Evolutionary conservation across 2,113 vertebrate genomes (phyloP), one percentile per base, ranked within the genome.

Genomic region (Xiphophorus maculatus): DNA sequence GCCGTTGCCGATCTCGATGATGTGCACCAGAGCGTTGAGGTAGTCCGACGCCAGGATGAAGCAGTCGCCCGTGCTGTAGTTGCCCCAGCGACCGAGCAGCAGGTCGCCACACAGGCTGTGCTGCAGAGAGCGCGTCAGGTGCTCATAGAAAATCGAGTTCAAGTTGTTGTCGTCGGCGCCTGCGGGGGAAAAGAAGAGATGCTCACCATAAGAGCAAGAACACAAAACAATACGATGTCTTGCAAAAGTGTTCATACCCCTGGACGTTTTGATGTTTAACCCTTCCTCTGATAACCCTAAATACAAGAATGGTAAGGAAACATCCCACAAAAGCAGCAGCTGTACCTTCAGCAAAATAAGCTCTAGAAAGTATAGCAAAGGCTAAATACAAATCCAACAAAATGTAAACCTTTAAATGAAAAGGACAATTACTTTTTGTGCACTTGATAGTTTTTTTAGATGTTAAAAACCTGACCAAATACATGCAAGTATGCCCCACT

Each of bases 121-220:
- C 93, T 97, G 96, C 87, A 97, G 93, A 0, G 96, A 97, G 81
- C 96, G 96, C 0, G 96, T 96, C 88, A 97, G 81, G 90, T 97
- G 96, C 91, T 97, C 96, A 0, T 97, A 97, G 92, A 97, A 97
- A 81, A 97, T 97, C 0, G 96, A 97, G 89, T 97, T 97, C 79
- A 97, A 92, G 77, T 97, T 97, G 92, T 97, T 97, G 92, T 97
- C 96, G 0, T 97, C 96, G 0, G 96, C 96, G 32, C 96, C 96
- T 97, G 65, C 0, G 9, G 22, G n/a, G 22, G n/a, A 37, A 25
- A 61, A 7, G 27, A 22, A n/a, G 17, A 66, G 12, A 42, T 0
- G 0, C 15, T 71, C 14, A 35, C 11, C 22, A 68, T 61, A 15
- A 71, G 58, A 61, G 5, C 22, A 29, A 63, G 64, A 64, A 28